These are phyloP conservation scores for Belgica antarctica DNA, from an alignment of 2,888 invertebrate species.

Conservation along the genomic window DNA sequence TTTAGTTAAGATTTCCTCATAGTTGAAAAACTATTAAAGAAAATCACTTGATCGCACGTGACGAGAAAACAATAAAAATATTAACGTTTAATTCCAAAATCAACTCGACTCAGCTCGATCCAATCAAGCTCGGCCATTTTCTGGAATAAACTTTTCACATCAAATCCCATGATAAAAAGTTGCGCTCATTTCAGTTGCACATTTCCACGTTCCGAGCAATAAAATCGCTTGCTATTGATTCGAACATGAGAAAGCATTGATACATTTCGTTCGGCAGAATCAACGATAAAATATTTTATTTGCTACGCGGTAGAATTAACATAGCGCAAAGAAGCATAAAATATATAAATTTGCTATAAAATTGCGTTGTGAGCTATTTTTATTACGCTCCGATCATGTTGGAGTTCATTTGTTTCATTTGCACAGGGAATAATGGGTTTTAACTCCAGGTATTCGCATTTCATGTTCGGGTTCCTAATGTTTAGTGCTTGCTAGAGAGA, in stretches of 20 bases:
- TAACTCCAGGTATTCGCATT: background rate
- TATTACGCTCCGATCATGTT: conserved; percentile 5
- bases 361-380: conserved; percentile 11
- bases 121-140: no score
- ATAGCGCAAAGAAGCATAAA: background rate
- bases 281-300: conserved; percentile 15
- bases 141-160: background rate
- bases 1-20: no score
- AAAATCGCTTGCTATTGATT: background rate
- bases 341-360: conserved; percentile 1
- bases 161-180: background rate
- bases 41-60: no score
- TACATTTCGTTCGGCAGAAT: background rate
- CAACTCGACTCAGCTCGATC: background rate
- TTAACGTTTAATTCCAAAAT: no score
- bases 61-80: no score
- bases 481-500: no score
- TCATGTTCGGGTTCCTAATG: background rate
- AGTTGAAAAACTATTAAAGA: no score
- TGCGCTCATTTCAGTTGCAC: background rate
- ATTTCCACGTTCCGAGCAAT: background rate
- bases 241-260: background rate
- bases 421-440: background rate
- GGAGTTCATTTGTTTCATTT: background rate
- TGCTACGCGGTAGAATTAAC: conserved; percentile 2